These are phyloP conservation scores for Drosophila ironensis DNA, from an alignment of 1,140 invertebrate species.

Conservation along the genomic window DNA sequence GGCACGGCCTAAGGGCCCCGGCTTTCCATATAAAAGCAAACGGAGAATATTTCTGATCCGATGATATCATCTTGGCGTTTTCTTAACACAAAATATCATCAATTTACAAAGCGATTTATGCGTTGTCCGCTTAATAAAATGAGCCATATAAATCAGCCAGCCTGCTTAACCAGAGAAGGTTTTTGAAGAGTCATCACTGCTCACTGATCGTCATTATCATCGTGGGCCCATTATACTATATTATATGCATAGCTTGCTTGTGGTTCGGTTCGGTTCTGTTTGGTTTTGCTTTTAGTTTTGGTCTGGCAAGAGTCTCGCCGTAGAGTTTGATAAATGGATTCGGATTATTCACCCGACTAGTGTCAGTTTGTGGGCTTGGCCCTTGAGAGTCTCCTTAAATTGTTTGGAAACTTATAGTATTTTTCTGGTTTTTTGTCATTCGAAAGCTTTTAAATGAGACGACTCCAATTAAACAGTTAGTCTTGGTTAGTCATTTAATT, in stretches of 20 bases:
- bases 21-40: neutral
- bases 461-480: no score
- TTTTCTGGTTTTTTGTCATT: neutral
- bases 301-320: neutral
- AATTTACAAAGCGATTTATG: constrained; percentile 45
- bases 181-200: constrained; percentile 15
- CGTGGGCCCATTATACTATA: neutral
- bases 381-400: neutral
- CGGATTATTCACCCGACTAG: constrained; percentile 20
- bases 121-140: constrained; percentile 51
- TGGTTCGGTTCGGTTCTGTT: no score
- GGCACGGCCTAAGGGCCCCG: neutral
- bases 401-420: no score
- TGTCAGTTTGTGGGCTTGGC: constrained; percentile 26
- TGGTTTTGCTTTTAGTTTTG: no score
- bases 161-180: constrained; percentile 18
- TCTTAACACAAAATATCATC: constrained; percentile 27
- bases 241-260: no score
- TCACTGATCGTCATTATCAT: constrained; percentile 2
- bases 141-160: constrained; percentile 42
- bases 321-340: neutral
- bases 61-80: constrained; percentile 15
- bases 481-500: no score
- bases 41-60: constrained; percentile 10
- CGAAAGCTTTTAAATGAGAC: no score